phyloP scores from a whole-genome alignment of 2,113 vertebrate genomes.

The Aptenodytes patagonicus region DNA sequence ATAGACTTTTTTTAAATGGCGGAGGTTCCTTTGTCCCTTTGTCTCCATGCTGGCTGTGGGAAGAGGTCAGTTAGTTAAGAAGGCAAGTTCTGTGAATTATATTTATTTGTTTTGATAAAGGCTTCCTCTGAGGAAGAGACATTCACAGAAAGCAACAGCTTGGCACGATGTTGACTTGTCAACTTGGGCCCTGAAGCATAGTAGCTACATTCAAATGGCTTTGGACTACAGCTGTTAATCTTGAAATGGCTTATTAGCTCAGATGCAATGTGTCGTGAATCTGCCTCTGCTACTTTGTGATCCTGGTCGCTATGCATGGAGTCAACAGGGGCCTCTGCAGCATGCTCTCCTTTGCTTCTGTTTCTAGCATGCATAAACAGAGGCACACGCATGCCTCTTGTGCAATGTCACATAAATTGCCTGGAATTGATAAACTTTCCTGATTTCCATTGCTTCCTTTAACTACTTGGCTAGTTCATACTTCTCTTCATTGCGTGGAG shows the following conservation, averaged over 20 bases:
- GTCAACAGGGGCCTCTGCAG: neutral
- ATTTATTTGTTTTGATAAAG: neutral
- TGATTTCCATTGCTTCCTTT: neutral
- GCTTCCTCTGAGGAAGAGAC: neutral
- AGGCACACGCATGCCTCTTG: neutral
- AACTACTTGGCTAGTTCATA: neutral
- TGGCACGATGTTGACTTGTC: neutral
- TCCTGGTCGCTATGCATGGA: fast-evolving
- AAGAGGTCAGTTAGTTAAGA: neutral
- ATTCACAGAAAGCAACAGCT: neutral
- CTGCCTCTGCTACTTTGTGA: neutral
- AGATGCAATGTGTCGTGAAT: neutral
- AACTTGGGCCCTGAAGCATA: neutral
- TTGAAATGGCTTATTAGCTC: neutral
- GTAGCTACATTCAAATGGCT: neutral
- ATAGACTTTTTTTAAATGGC: neutral
- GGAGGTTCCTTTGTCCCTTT: neutral
- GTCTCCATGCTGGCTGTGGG: neutral
- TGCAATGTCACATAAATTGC: neutral
- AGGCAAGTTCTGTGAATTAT: neutral
- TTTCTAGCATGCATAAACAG: neutral
- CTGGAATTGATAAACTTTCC: neutral
- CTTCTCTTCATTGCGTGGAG: neutral
- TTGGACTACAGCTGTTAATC: neutral
- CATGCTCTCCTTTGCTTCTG: fast-evolving